Base-by-base conservation (phyloP, 35 echinoderm and acorn worm species). In the Anneissia japonica region DNA sequence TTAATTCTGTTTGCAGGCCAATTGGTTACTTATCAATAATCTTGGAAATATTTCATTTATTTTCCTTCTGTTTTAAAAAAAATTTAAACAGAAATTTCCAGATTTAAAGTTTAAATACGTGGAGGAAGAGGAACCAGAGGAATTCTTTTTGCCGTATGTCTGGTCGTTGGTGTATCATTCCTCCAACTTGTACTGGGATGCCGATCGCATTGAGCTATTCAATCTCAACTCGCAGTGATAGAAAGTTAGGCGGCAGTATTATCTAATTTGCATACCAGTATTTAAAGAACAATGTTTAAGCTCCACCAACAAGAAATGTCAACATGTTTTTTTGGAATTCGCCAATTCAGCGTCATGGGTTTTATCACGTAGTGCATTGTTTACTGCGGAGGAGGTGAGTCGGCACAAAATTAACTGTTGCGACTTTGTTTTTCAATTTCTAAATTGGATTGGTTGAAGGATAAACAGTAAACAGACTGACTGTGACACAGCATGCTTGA, bases 41-140 rank as follows among this genome's bases (percentile, higher is more conserved):
- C 12, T 64, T 64, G 51, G n/a, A n/a, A 12, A 64, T 13, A 75
- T 77, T 32, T 12, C 30, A 64, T 16, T 16, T 64, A 23, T 64
- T 46, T 56, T 35, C 28, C 88, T 46, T 73, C 55, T 34, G n/a
- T n/a, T n/a, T n/a, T n/a, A n/a, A n/a, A n/a, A n/a, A n/a, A n/a
- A n/a, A n/a, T n/a, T n/a, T 38, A 30, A 10, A 35, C 89, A 99
- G 96, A 99, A 99, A 94, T 99, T 99, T 87, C 96, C 96, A 19
- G 96, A 99, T 33, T 82, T 99, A 87, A 99, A 99, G 76, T 99
- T 99, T 73, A 94, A 94, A 38, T 99, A 99, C 32, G 96, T 99
- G 0, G 96, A 99, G 46, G 96, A 99, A 38, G 96, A 99, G 19
- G 92, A 99, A 46, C 96, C 96, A 0, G 96, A 99, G 73, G 96